These are phyloP conservation scores for Aphidius colemani DNA, from an alignment of 2,888 invertebrate species.

Conservation along the genomic window DNA sequence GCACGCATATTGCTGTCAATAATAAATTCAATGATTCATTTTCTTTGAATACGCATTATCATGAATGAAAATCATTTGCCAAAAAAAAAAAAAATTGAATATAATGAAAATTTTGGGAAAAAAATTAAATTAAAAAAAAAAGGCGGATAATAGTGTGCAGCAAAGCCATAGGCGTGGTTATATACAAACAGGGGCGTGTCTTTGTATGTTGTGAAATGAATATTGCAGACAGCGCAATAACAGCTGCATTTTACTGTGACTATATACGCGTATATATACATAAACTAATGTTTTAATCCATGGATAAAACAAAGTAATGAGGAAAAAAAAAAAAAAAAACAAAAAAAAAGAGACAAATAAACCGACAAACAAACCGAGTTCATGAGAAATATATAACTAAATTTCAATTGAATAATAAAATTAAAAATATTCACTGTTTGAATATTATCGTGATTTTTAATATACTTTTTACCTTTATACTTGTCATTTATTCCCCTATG, in stretches of 20 bases:
- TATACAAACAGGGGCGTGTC: constrained; percentile 3
- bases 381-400: no score
- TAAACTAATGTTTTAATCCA: no score
- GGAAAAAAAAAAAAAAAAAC: not conserved
- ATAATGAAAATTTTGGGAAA: not conserved
- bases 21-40: no score
- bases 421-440: no score
- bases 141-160: constrained; percentile 13
- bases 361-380: not conserved
- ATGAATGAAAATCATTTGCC: not conserved
- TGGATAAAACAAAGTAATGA: not conserved
- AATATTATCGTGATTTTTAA: no score
- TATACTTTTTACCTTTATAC: no score
- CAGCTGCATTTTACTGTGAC: constrained; percentile 6
- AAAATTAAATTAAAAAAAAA: not conserved
- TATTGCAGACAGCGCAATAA: constrained; percentile 11
- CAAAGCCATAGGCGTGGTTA: constrained; percentile 16
- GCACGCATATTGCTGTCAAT: no score
- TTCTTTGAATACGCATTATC: no score
- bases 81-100: not conserved
- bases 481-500: no score
- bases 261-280: not conserved
- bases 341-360: not conserved
- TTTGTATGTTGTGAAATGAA: not conserved
- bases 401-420: no score